A percentile compares a stretch with the other conserved stretches of the same genome.
Evolutionary conservation across 2,113 vertebrate species (phyloP).

Genomic region (Leptobrachium leishanense): DNA sequence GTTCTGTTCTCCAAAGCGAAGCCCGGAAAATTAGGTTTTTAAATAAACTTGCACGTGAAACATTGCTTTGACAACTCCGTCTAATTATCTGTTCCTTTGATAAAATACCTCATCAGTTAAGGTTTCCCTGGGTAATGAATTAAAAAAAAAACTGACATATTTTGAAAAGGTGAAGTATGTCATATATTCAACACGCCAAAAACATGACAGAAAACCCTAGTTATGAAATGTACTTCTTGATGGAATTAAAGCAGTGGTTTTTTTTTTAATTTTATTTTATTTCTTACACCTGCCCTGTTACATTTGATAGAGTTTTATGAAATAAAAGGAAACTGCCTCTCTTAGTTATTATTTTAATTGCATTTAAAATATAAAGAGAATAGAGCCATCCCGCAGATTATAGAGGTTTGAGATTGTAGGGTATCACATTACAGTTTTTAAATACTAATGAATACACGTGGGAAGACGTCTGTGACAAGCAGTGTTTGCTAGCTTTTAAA

Average conservation of each 20-base stretch:
- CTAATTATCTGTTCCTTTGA: constrained; percentile 13
- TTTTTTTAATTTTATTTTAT: background rate
- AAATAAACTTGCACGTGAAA: constrained; percentile 2
- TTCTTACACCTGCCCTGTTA: background rate
- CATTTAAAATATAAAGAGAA: constrained; percentile 5
- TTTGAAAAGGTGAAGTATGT: constrained; percentile 1
- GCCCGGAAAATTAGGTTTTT: too few species aligned
- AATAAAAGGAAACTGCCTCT: background rate
- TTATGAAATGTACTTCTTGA: constrained; percentile 7
- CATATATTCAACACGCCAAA: constrained; percentile 9
- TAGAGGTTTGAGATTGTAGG: constrained; percentile 29
- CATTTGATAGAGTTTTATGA: background rate
- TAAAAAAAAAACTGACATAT: constrained; percentile 3
- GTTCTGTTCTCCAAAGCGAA: too few species aligned
- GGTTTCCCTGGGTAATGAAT: background rate
- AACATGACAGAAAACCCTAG: constrained; percentile 8
- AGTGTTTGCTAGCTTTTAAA: background rate
- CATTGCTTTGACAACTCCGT: constrained; percentile 36
- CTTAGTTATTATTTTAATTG: constrained; percentile 46
- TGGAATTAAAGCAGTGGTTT: background rate
- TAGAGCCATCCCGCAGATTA: constrained; percentile 17
- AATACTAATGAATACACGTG: constrained; percentile 40
- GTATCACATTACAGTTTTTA: constrained; percentile 39
- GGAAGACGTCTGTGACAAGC: constrained; percentile 9
- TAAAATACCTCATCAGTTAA: constrained; percentile 2